Conservation (phyloP, 2,113 vertebrate genomes). For the Muntiacus muntjak region DNA sequence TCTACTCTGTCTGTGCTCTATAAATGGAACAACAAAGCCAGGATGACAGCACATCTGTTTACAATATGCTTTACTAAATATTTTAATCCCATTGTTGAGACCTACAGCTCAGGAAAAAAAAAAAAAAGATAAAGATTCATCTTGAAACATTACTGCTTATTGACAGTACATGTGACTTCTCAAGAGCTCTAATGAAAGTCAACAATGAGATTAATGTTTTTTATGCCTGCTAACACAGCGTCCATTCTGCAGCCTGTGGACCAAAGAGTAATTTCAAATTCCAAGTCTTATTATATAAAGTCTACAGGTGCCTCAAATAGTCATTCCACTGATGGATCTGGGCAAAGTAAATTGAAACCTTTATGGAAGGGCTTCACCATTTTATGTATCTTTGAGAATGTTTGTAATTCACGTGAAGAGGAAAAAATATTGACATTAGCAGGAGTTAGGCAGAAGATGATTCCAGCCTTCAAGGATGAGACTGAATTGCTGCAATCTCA, state of each 20-base stretch:
- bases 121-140: background rate
- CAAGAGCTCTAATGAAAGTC: background rate
- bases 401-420: background rate
- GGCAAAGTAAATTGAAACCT: background rate
- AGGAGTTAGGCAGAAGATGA: background rate
- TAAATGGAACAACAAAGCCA: background rate
- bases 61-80: background rate
- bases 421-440: background rate
- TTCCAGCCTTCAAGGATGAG: background rate
- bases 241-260: background rate
- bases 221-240: background rate
- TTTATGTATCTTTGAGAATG: background rate
- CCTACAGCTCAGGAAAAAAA: background rate
- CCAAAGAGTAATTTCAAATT: background rate
- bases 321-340: background rate
- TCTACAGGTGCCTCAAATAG: background rate
- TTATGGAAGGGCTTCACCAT: background rate
- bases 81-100: background rate
- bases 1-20: background rate
- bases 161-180: background rate
- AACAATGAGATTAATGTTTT: background rate
- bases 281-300: background rate
- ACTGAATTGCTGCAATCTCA: background rate
- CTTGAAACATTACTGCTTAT: background rate
- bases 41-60: background rate